These are phyloP conservation scores for Anguilla pacifica DNA, from an alignment of 2,797 vertebrate species.

Conservation along the genomic window DNA sequence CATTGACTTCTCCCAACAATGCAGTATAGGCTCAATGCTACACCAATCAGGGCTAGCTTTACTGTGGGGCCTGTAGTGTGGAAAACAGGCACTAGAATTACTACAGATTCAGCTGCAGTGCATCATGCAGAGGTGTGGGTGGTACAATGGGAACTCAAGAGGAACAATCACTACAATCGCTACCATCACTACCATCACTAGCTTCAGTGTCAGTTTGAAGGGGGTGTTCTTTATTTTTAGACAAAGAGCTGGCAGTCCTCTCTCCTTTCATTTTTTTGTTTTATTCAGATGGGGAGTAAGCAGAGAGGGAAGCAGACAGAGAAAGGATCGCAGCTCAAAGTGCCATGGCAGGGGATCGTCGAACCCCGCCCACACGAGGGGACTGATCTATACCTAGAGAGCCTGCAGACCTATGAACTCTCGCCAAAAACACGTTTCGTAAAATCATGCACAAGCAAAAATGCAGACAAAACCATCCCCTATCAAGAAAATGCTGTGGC, in stretches of 20 bases:
- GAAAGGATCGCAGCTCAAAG: neutral
- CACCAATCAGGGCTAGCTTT: too few relatives aligned
- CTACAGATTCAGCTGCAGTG: neutral
- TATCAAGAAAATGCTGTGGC: neutral
- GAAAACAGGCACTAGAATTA: neutral
- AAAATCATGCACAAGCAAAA: neutral
- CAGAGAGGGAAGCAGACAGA: neutral
- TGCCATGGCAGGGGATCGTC: neutral
- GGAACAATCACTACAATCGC: too few relatives aligned
- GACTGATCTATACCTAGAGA: neutral
- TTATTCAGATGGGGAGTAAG: neutral
- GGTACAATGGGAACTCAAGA: neutral
- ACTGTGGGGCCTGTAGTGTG: too few relatives aligned
- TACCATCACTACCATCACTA: neutral
- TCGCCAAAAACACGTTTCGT: neutral
- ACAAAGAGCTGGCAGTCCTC: neutral
- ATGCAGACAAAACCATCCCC: neutral
- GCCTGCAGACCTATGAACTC: neutral
- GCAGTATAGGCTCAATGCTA: too few relatives aligned
- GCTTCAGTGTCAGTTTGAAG: neutral
- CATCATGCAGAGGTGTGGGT: neutral
- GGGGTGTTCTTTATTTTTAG: neutral
- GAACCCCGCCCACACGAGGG: neutral
- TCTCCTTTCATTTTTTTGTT: neutral
- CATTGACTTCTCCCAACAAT: too few relatives aligned